Evolutionary conservation across 2,888 invertebrate species (phyloP).

Genomic region (Drosophila cyrtoloma): DNA sequence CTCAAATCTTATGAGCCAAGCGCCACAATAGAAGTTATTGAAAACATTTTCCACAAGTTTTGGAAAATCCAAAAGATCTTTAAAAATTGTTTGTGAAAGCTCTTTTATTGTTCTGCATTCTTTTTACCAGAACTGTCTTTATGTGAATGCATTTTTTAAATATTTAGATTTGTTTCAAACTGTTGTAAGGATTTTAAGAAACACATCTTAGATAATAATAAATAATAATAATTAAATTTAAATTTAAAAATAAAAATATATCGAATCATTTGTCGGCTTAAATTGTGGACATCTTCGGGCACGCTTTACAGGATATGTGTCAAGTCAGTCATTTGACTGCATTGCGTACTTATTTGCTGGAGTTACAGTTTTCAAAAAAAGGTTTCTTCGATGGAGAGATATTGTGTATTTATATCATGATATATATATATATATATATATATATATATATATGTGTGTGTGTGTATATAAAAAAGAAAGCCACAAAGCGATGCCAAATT

Average conservation of each 20-base stretch:
- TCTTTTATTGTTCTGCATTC: too few species aligned
- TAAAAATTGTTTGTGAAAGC: background rate
- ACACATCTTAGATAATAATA: background rate
- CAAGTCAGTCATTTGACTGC: background rate
- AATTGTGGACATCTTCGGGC: background rate
- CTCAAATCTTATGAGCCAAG: background rate
- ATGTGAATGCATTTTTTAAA: background rate
- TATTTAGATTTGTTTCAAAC: background rate
- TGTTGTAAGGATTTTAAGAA: background rate
- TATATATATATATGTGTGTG: background rate
- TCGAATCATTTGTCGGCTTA: background rate
- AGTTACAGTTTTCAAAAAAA: conserved; percentile 48
- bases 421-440: too few species aligned
- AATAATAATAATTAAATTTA: background rate
- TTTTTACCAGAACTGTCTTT: too few species aligned
- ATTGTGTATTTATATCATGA: background rate
- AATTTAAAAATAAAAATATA: too few species aligned
- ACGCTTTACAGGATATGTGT: conserved; percentile 25
- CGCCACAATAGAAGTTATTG: background rate
- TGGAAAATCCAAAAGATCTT: background rate
- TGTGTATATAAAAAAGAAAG: conserved; percentile 49
- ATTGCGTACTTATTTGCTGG: conserved; percentile 10
- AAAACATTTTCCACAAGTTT: background rate
- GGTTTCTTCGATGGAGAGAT: conserved; percentile 27
- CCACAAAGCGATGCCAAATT: conserved; percentile 48